phyloP scores from a whole-genome alignment of 2,888 invertebrate genomes.

The Halictus ligatus region DNA sequence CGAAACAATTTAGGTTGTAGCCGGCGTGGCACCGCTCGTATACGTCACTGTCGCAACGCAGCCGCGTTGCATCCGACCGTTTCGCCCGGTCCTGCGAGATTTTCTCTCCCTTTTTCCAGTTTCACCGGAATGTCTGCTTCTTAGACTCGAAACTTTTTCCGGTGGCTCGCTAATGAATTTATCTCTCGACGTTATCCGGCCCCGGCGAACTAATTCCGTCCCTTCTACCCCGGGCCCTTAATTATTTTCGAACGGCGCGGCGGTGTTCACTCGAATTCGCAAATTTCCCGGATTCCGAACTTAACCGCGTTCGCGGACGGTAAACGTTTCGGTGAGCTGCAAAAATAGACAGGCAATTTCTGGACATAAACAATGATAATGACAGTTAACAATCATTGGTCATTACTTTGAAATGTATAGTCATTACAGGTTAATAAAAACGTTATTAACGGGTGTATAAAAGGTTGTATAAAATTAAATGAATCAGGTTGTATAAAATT shows the following conservation, averaged over 20 bases:
- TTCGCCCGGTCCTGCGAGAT: constrained; percentile 23
- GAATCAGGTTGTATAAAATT: too few species aligned
- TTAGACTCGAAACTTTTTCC: constrained; percentile 4
- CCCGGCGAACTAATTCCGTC: not conserved
- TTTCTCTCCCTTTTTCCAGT: constrained; percentile 21
- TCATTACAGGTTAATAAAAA: too few species aligned
- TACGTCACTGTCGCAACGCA: constrained; percentile 63
- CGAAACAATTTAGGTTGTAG: constrained; percentile 67
- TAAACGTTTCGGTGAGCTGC: too few species aligned
- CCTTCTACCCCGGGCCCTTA: not conserved
- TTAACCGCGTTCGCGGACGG: too few species aligned
- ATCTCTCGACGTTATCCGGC: constrained; percentile 1
- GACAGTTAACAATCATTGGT: too few species aligned
- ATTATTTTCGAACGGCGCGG: not conserved
- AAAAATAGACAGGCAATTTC: too few species aligned
- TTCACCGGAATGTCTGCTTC: not conserved
- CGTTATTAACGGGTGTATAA: too few species aligned
- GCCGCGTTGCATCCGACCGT: constrained; percentile 23
- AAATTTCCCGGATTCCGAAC: not conserved
- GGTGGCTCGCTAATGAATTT: constrained; percentile 20
- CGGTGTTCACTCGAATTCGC: not conserved
- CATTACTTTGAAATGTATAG: too few species aligned
- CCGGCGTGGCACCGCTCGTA: constrained; percentile 55
- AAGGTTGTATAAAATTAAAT: too few species aligned
- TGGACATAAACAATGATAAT: too few species aligned